Evolutionary conservation across 1,140 invertebrate genomes (phyloP).

Genomic region (Drosophila paulistorum): DNA sequence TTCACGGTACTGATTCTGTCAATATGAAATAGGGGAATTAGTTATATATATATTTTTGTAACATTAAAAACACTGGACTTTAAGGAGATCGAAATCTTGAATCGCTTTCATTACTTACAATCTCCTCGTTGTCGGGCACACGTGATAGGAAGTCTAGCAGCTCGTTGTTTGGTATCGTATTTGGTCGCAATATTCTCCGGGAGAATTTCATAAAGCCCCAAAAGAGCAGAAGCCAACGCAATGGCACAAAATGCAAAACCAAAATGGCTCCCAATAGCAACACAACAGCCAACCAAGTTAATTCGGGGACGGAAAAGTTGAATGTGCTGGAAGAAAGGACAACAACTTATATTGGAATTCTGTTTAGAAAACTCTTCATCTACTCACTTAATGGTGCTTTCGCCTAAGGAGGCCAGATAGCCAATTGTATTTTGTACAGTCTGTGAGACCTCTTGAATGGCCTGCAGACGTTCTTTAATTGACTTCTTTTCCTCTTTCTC

Average conservation of each 20-base stretch:
- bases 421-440: conserved; percentile 97
- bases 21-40: neutral
- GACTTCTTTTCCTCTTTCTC: conserved; percentile 97
- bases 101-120: conserved; percentile 86
- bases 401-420: conserved; percentile 94
- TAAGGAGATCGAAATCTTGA: no score
- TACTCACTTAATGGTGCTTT: conserved; percentile 96
- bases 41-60: neutral
- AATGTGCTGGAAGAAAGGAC: conserved; percentile 89
- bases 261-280: conserved; percentile 88
- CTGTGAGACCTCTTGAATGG: conserved; percentile 97
- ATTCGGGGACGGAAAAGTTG: conserved; percentile 98
- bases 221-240: conserved; percentile 95
- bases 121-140: conserved; percentile 97
- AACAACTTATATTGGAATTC: neutral
- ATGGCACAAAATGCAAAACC: conserved; percentile 95
- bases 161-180: conserved; percentile 99
- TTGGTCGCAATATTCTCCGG: conserved; percentile 95
- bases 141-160: conserved; percentile 96
- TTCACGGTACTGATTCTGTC: conserved; percentile 85
- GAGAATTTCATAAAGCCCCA: conserved; percentile 99
- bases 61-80: no score
- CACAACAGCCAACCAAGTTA: conserved; percentile 95
- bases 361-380: accelerated
- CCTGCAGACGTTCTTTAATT: conserved; percentile 95